Evolutionary conservation across 2,888 invertebrate genomes (phyloP).

Genomic region (Epistrophella euchroma): DNA sequence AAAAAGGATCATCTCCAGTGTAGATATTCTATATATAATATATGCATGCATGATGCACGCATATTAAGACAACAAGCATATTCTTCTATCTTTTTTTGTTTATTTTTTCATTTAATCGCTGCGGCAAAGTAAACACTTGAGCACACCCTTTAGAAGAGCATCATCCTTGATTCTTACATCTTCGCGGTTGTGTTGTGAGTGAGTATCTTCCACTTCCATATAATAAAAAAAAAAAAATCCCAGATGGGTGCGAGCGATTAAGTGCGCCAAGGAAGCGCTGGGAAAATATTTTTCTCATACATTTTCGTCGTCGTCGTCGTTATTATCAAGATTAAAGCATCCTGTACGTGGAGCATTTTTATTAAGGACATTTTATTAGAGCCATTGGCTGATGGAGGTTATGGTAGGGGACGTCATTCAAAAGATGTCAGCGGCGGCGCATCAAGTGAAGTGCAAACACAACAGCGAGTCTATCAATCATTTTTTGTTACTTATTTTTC

Average conservation of each 20-base stretch:
- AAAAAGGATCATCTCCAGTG: conserved; percentile 45
- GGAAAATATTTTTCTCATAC: conserved; percentile 34
- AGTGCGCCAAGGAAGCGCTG: conserved; percentile 60
- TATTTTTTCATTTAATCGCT: conserved; percentile 53
- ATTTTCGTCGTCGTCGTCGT: conserved; percentile 48
- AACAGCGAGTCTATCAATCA: conserved; percentile 69
- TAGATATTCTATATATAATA: conserved; percentile 43
- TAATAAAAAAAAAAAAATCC: conserved; percentile 32
- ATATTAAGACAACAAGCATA: conserved; percentile 73
- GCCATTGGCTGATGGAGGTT: not conserved
- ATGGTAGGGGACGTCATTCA: not conserved
- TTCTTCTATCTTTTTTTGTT: conserved; percentile 4
- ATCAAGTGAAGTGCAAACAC: conserved; percentile 71
- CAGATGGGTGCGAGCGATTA: conserved; percentile 68
- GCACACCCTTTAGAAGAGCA: conserved; percentile 53
- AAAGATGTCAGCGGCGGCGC: conserved; percentile 59
- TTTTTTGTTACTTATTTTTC: conserved; percentile 47
- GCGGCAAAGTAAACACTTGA: conserved; percentile 71
- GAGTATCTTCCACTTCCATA: conserved; percentile 10
- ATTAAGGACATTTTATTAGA: conserved; percentile 45
- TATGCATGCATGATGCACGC: conserved; percentile 52
- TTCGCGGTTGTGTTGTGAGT: conserved; percentile 6
- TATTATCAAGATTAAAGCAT: conserved; percentile 49
- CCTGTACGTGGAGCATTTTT: conserved; percentile 10
- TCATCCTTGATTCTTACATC: conserved; percentile 38